phyloP scores from a whole-genome alignment of 2,797 vertebrate genomes.

The Acridotheres tristis region DNA sequence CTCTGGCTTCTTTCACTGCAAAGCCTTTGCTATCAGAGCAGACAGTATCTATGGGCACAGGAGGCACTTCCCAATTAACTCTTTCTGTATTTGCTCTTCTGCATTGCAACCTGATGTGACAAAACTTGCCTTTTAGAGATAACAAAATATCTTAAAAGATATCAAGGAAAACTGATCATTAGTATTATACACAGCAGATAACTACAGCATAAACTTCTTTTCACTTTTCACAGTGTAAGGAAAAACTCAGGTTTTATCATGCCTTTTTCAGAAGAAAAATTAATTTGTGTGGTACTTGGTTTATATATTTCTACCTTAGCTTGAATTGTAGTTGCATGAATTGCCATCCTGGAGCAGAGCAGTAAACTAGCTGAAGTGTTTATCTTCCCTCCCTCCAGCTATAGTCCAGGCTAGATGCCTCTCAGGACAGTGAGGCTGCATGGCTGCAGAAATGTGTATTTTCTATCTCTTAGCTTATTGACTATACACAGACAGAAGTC shows the following conservation, averaged over 20 bases:
- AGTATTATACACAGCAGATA: rapidly evolving
- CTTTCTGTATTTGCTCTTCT: neutral
- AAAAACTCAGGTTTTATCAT: neutral
- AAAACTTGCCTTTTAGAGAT: neutral
- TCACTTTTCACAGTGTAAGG: neutral
- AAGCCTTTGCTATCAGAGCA: slow-evolving; percentile 26
- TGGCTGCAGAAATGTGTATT: neutral
- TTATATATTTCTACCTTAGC: neutral
- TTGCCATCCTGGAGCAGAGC: neutral
- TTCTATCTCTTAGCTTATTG: neutral
- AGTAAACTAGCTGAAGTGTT: neutral
- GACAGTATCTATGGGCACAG: neutral
- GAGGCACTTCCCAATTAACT: slow-evolving; percentile 6
- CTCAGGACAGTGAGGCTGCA: neutral
- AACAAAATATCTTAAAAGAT: neutral
- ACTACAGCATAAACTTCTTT: neutral
- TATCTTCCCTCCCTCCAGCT: neutral
- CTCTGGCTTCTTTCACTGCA: slow-evolving; percentile 44
- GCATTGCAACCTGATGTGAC: neutral
- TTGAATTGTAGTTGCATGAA: neutral
- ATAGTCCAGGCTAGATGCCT: neutral
- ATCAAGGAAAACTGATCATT: neutral
- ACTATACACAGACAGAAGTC: neutral
- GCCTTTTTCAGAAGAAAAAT: neutral
- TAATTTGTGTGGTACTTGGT: neutral